Percentiles rank a stretch among this genome's conserved stretches.
These are phyloP conservation scores for Drosophila watanabei DNA, from an alignment of 1,140 invertebrate species.

Conservation along the genomic window DNA sequence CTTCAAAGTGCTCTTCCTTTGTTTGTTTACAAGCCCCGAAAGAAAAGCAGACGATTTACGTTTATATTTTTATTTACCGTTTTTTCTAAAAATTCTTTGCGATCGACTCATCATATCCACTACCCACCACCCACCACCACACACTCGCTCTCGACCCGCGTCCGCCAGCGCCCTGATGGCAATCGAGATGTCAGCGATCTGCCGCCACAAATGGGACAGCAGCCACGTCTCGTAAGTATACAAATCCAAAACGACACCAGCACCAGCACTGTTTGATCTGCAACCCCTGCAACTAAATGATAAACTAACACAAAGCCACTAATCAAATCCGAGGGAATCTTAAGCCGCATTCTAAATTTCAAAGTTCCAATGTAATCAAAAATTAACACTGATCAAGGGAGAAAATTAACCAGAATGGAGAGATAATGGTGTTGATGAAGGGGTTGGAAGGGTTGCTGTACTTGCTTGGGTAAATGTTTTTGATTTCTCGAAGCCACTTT, in stretches of 20 bases:
- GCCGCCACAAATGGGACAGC: conserved; percentile 80
- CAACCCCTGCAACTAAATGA: conserved; percentile 10
- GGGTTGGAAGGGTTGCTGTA: conserved; percentile 18
- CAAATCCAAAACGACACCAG: conserved; percentile 51
- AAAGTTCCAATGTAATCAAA: conserved; percentile 27
- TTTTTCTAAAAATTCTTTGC: conserved; percentile 71
- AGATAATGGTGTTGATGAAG: not conserved
- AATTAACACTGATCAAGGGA: conserved; percentile 1
- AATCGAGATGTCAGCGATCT: conserved; percentile 81
- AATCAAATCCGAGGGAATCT: conserved; percentile 9
- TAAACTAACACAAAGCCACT: conserved; percentile 25
- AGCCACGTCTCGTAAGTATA: conserved; percentile 81
- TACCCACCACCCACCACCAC: conserved; percentile 68
- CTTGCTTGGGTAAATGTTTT: conserved; percentile 43
- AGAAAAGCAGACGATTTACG: conserved; percentile 57
- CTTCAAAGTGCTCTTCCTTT: conserved; percentile 16
- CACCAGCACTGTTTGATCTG: conserved; percentile 70
- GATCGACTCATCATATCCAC: conserved; percentile 81
- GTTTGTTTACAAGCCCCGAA: conserved; percentile 13
- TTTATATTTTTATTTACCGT: conserved; percentile 72
- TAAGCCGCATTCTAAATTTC: conserved; percentile 42
- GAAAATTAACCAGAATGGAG: conserved; percentile 1
- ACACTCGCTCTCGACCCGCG: conserved; percentile 43
- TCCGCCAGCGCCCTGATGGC: conserved; percentile 71
- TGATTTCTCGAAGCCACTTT: conserved; percentile 9